These are phyloP conservation scores for Philereme transversata DNA, from an alignment of 2,888 invertebrate genomes.

Conservation along the genomic window DNA sequence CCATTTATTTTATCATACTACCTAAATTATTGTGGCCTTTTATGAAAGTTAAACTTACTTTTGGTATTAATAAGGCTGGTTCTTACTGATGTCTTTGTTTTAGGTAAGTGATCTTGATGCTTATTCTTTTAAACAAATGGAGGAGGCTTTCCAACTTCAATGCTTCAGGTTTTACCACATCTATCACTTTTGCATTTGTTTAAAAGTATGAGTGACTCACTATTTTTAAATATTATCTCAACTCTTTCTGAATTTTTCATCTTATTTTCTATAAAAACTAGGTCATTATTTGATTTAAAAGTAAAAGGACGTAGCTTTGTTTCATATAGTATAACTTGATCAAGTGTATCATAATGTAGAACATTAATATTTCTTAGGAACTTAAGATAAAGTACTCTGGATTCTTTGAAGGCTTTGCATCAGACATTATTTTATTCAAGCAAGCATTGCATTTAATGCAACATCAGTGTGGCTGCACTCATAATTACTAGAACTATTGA, in stretches of 20 bases:
- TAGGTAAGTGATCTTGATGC: slow-evolving; percentile 58
- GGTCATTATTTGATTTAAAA: slow-evolving; percentile 49
- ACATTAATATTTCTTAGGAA: slow-evolving; percentile 77
- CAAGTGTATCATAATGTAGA: slow-evolving; percentile 78
- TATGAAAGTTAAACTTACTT: slow-evolving; percentile 76
- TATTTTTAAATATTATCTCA: slow-evolving; percentile 44
- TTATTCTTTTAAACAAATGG: slow-evolving; percentile 55
- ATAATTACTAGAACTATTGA: slow-evolving; percentile 41
- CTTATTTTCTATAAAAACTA: slow-evolving; percentile 53
- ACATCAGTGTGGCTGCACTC: slow-evolving; percentile 42
- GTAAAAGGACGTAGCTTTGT: slow-evolving; percentile 54
- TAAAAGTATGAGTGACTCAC: slow-evolving; percentile 48
- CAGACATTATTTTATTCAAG: slow-evolving; percentile 53
- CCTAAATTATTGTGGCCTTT: slow-evolving; percentile 82
- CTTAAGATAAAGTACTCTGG: slow-evolving; percentile 79
- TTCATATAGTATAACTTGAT: slow-evolving; percentile 64
- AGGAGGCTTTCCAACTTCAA: slow-evolving; percentile 18
- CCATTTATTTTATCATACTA: slow-evolving; percentile 75
- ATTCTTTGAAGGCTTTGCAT: slow-evolving; percentile 70
- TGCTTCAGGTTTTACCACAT: slow-evolving; percentile 7
- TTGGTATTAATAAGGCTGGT: slow-evolving; percentile 75
- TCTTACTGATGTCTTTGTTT: slow-evolving; percentile 58
- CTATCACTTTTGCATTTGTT: slow-evolving; percentile 46
- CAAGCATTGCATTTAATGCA: slow-evolving; percentile 54
- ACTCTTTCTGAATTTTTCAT: slow-evolving; percentile 52